Base-by-base conservation (phyloP, 2,113 vertebrate species). In the Lucifuga dentata region DNA sequence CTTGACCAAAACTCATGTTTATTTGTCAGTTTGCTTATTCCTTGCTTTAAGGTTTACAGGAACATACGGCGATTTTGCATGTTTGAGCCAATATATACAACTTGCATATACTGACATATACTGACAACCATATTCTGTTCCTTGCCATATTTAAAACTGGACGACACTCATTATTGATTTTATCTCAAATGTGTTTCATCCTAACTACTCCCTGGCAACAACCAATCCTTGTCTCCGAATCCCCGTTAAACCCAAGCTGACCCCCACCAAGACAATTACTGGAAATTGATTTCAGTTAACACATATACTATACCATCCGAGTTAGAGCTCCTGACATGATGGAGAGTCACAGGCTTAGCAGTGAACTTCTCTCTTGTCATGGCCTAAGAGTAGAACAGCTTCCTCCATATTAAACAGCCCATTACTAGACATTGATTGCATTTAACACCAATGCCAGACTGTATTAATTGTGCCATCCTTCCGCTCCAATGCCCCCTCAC, bases 361-460 rank as follows among this genome's bases (percentile, higher is more conserved):
- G 53, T 51, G 70, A 43, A 52, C 66, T 60, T 59, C 33, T 60
- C 41, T 36, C 32, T 52, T 39, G 35, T 45, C 43, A n/a, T 75
- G 59, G 49, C 57, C 61, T 21, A 15, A 49, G 48, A 84, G 73
- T 33, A 44, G 46, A 78, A 52, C 26, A 1, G 62, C 72, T 78
- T 71, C 77, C 70, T 71, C 65, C 23, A 64, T 80, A 84, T 87
- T 83, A 80, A 91, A 88, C 68, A 85, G 76, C 56, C 76, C 76
- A 90, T 90, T 86, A 87, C 78, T 45, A 80, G 72, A 85, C 78
- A 88, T 85, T 87, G 86, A 91, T 90, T 88, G 76, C 69, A 80
- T 83, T 86, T 86, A 87, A 86, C 83, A 79, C 84, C 45, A 11
- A 79, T 5, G 72, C 71, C 81, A 83, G 73, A 48, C 44, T 53